A percentile compares a stretch with the other conserved stretches of the same genome.
Conservation (phyloP, 2,888 invertebrate genomes). For the Papilio elwesi region DNA sequence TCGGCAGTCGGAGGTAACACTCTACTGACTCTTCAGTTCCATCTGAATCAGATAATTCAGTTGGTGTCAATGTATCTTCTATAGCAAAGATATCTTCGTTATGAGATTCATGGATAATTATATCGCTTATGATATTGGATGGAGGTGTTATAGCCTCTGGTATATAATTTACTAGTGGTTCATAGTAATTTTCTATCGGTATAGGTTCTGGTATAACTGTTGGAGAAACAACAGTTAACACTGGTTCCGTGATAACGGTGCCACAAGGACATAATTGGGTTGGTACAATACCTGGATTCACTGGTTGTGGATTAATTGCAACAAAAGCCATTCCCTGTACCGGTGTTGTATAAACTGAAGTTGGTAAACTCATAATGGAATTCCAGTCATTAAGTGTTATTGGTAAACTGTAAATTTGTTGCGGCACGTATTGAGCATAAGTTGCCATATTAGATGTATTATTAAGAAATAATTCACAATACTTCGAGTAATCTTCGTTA, state of each 20-base stretch:
- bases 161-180: conserved; percentile 27
- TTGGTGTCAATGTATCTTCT: neutral
- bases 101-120: neutral
- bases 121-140: neutral
- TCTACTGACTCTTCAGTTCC: conserved; percentile 51
- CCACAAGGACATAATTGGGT: conserved; percentile 47
- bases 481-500: neutral
- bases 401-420: conserved; percentile 43
- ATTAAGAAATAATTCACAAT: neutral
- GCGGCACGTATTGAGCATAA: conserved; percentile 45
- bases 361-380: conserved; percentile 45
- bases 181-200: conserved; percentile 25
- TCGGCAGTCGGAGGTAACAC: conserved; percentile 60
- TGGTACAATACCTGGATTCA: conserved; percentile 45
- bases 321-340: conserved; percentile 46
- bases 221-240: conserved; percentile 40
- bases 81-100: neutral
- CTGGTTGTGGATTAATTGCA: conserved; percentile 44
- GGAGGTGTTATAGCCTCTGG: conserved; percentile 13
- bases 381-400: conserved; percentile 48
- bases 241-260: conserved; percentile 38
- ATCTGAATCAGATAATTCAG: conserved; percentile 27
- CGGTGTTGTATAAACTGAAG: conserved; percentile 43
- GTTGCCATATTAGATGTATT: conserved; percentile 42
- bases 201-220: conserved; percentile 32